A percentile compares a stretch with the other conserved stretches of the same genome.
These are phyloP conservation scores for Procavia capensis DNA, from an alignment of 2,113 vertebrate species.

Conservation along the genomic window DNA sequence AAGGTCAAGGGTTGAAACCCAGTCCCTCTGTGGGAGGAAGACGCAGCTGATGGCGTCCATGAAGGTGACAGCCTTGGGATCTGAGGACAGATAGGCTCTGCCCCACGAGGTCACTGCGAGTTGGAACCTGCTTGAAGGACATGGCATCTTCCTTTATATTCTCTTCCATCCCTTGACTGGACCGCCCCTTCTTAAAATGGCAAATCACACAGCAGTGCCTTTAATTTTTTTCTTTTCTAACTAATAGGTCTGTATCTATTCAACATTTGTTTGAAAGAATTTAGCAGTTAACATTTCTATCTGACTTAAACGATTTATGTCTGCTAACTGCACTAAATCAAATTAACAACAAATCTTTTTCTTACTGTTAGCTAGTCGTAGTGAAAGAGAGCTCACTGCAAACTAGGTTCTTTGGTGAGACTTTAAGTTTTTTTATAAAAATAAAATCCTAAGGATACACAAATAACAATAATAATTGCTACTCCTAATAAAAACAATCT, in stretches of 20 bases:
- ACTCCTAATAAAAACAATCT: not conserved
- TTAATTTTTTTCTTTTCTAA: not conserved
- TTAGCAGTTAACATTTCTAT: slow-evolving; percentile 17
- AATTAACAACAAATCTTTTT: slow-evolving; percentile 22
- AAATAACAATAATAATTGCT: not conserved
- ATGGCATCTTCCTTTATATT: not conserved
- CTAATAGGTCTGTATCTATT: not conserved
- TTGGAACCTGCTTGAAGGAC: not conserved
- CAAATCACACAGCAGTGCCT: not conserved
- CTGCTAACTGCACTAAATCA: not conserved
- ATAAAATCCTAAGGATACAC: not conserved
- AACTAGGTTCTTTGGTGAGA: slow-evolving; percentile 3
- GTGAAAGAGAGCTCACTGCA: not conserved
- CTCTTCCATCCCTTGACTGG: not conserved
- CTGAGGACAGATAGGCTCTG: not conserved
- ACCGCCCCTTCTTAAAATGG: slow-evolving; percentile 3
- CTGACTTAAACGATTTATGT: not conserved
- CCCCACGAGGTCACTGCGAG: not conserved
- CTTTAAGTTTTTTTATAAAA: slow-evolving; percentile 17
- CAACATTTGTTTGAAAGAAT: not conserved
- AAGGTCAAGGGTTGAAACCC: not conserved
- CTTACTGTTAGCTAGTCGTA: not conserved
- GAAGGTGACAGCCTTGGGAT: not conserved
- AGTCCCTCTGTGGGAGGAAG: not conserved
- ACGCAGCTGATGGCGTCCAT: fast-evolving